Percentiles rank a stretch among this genome's conserved stretches.
phyloP scores from a whole-genome alignment of 2,888 invertebrate species.

The Idaea dimidiata region DNA sequence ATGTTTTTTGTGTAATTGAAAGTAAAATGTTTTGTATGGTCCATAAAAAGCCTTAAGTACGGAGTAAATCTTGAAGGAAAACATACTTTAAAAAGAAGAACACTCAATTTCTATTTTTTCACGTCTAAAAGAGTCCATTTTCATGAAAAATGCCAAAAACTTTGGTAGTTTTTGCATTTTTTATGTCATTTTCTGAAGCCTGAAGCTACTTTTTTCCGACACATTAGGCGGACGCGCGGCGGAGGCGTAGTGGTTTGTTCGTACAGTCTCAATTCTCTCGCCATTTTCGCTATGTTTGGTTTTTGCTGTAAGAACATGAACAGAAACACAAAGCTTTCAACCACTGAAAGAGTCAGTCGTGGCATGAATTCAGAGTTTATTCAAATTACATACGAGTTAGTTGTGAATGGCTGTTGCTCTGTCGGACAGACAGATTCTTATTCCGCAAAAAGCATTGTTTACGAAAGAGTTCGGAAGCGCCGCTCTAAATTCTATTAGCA shows the following conservation, averaged over 20 bases:
- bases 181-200: constrained; percentile 31
- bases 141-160: constrained; percentile 21
- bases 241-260: constrained; percentile 8
- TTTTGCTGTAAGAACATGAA: constrained; percentile 37
- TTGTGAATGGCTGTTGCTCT: constrained; percentile 16
- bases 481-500: constrained; percentile 22
- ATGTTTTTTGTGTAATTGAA: background rate
- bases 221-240: constrained; percentile 38
- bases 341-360: constrained; percentile 33
- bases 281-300: constrained; percentile 36
- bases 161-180: constrained; percentile 24
- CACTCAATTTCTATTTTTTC: background rate
- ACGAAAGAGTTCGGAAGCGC: constrained; percentile 6
- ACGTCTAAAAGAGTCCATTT: constrained; percentile 12
- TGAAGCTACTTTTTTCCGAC: constrained; percentile 41
- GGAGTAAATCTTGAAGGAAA: background rate
- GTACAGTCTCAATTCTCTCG: constrained; percentile 33
- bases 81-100: background rate
- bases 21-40: background rate
- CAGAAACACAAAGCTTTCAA: constrained; percentile 32
- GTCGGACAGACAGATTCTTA: constrained; percentile 11
- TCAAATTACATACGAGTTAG: constrained; percentile 24
- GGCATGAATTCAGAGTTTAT: constrained; percentile 34
- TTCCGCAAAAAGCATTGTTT: constrained; percentile 7
- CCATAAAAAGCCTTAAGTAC: background rate